Conservation (phyloP, 2,888 invertebrate species). For the Limenitis camilla region DNA sequence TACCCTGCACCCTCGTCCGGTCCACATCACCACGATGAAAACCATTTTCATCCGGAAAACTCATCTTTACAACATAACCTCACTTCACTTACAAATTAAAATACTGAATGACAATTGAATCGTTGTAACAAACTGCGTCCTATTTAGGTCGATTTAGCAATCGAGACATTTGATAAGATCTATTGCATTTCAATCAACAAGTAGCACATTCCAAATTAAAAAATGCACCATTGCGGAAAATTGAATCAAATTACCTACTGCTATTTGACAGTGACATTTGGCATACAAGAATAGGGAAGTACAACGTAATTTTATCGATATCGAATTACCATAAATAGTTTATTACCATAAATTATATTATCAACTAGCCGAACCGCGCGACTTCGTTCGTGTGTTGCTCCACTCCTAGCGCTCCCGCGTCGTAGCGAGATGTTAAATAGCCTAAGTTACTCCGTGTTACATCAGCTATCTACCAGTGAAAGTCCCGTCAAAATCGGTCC, state of each 20-base stretch:
- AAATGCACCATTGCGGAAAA: conserved; percentile 6
- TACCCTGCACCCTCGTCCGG: conserved; percentile 31
- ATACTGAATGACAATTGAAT: background rate
- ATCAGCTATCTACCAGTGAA: no score
- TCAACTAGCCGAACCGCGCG: no score
- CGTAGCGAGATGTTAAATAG: no score
- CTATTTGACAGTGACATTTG: conserved; percentile 1
- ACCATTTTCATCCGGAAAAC: conserved; percentile 47
- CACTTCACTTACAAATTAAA: conserved; percentile 5
- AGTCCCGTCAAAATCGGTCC: no score
- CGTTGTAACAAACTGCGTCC: background rate
- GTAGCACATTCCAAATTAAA: conserved; percentile 5
- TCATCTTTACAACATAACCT: conserved; percentile 44
- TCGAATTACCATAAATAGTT: background rate
- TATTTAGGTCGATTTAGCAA: conserved; percentile 1
- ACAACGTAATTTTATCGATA: background rate
- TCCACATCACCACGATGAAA: conserved; percentile 36
- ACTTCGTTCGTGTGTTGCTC: no score
- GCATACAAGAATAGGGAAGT: background rate
- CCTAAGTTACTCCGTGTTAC: no score
- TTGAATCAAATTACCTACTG: conserved; percentile 2
- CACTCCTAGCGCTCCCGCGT: no score
- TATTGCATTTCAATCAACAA: conserved; percentile 14
- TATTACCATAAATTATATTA: background rate
- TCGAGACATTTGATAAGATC: conserved; percentile 5